Evolutionary conservation across 2,888 invertebrate species (phyloP), one percentile per base, ranked within the genome.

Genomic region (Himalopsyche kuldschensis): DNA sequence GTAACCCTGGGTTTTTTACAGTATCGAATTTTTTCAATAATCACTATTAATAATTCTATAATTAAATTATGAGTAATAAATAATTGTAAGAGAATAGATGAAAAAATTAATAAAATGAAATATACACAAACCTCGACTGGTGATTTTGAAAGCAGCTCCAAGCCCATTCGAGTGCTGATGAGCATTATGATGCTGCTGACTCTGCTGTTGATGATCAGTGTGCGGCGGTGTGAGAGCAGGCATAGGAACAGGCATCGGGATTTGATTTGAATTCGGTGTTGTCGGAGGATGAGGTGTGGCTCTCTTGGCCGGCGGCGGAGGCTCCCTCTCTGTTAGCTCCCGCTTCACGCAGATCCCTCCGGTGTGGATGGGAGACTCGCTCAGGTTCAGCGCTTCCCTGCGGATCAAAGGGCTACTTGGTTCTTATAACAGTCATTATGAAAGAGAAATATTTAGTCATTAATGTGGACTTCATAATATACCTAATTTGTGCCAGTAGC

Each of bases 301-400:
- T 69, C 91, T 89, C 90, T 93, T 96, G 78, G 94, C 92, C 11
- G 94, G 93, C 63, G 95, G 94, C 79, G 94, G 94, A 85, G 93
- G 94, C 76, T 92, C 90, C 83, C 91, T 90, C 47, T 89, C 89
- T 86, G 90, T 90, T 83, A 91, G 91, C 87, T 90, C 91, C 84
- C 91, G 91, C 89, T 89, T 94, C 90, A 86, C 88, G 27, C 88
- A 88, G 88, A 84, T 86, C 91, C 81, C 88, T 69, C 69, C 69
- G 24, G 69, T 69, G 92, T 90, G 88, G 88, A 92, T 87, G 86
- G 92, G 94, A 87, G 91, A 93, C 88, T 95, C 95, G 85, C 94
- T 93, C 55, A 97, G 93, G 90, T 97, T 97, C 82, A 98, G 92
- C 1, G 97, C 97, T 90, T 97, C 97, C 88, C 96, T 94, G 90